Conservation (phyloP, 2,888 invertebrate species). For the Drosophila borborema region DNA sequence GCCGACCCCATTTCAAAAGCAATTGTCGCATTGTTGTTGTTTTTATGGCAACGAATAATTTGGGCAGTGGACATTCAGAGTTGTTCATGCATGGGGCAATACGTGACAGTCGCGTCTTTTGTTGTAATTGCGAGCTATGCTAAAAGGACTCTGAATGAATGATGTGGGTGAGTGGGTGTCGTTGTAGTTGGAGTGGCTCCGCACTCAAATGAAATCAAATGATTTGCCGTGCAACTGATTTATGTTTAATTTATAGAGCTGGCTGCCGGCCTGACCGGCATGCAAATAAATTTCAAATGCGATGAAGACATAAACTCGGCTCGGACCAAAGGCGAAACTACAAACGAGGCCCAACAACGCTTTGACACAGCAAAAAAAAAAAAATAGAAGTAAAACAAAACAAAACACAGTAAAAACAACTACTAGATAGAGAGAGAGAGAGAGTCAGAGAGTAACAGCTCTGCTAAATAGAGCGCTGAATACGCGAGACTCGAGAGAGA, state of each 20-base stretch:
- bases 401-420: slow-evolving; percentile 25
- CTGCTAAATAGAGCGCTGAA: slow-evolving; percentile 46
- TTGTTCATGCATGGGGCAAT: slow-evolving; percentile 54
- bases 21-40: slow-evolving; percentile 62
- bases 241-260: slow-evolving; percentile 78
- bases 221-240: slow-evolving; percentile 76
- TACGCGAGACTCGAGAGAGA: slow-evolving; percentile 18
- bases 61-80: slow-evolving; percentile 38
- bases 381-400: slow-evolving; percentile 8
- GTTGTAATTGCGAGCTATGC: slow-evolving; percentile 47
- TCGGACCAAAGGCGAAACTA: slow-evolving; percentile 53
- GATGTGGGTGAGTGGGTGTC: background rate
- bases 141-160: background rate
- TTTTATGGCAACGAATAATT: slow-evolving; percentile 55
- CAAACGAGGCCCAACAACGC: slow-evolving; percentile 49
- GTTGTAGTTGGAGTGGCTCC: slow-evolving; percentile 37
- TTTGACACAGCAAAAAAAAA: slow-evolving; percentile 24
- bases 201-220: slow-evolving; percentile 72
- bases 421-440: background rate
- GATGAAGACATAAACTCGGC: slow-evolving; percentile 74
- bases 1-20: slow-evolving; percentile 17
- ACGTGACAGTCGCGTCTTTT: slow-evolving; percentile 62
- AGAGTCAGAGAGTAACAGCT: background rate
- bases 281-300: slow-evolving; percentile 72
- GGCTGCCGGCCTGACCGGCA: slow-evolving; percentile 71